These are phyloP conservation scores for Periparus ater DNA, from an alignment of 2,797 vertebrate species.

Conservation along the genomic window DNA sequence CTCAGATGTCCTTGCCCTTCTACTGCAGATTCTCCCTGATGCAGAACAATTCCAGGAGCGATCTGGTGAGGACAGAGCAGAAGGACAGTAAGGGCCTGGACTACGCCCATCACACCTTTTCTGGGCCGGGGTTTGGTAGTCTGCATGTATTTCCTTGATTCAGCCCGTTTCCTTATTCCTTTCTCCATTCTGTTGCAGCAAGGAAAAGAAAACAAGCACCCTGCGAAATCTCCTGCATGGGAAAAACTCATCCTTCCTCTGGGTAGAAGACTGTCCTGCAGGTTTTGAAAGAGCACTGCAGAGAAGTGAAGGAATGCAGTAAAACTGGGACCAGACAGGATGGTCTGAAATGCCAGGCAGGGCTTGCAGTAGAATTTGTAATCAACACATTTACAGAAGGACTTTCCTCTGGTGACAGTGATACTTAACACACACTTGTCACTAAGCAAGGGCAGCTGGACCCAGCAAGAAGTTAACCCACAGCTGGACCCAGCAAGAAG, in stretches of 20 bases:
- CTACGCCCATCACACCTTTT: fast-evolving
- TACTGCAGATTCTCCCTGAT: neutral
- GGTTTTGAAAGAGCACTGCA: neutral
- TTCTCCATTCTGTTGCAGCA: neutral
- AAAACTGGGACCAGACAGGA: fast-evolving
- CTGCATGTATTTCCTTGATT: neutral
- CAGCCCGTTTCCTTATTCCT: neutral
- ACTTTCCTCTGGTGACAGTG: neutral
- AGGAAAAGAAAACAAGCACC: neutral
- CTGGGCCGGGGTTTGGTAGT: neutral
- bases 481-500: neutral
- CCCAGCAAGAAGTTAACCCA: neutral
- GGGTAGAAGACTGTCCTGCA: neutral
- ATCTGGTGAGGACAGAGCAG: neutral
- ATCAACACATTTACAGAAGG: neutral
- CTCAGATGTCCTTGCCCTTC: neutral
- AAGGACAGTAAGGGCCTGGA: neutral
- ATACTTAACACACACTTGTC: neutral
- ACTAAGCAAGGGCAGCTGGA: neutral
- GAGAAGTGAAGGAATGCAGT: neutral
- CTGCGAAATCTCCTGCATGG: neutral
- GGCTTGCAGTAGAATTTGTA: neutral
- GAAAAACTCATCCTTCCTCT: neutral
- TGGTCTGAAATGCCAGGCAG: neutral
- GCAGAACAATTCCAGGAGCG: neutral